These are phyloP conservation scores for Frankliniella intonsa DNA, from an alignment of 2,888 invertebrate species.

Conservation along the genomic window DNA sequence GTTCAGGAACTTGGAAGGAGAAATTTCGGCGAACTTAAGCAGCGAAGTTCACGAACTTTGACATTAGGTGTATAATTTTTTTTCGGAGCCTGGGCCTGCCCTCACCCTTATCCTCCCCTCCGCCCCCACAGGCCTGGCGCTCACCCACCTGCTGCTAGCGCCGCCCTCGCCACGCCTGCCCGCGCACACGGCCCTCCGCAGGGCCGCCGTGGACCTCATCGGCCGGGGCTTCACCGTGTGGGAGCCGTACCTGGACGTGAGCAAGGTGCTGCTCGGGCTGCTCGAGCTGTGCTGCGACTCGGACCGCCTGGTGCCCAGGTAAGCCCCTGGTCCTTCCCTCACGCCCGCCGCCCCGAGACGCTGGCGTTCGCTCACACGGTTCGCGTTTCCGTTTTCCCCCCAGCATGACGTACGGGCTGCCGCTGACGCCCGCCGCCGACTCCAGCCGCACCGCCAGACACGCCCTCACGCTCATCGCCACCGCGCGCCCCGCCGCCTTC, in stretches of 20 bases:
- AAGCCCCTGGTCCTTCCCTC: constrained; percentile 13
- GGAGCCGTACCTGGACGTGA: constrained; percentile 95
- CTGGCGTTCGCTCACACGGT: no score
- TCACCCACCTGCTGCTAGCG: constrained; percentile 86
- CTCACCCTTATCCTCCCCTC: neutral
- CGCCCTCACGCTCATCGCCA: constrained; percentile 92
- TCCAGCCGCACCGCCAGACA: constrained; percentile 96
- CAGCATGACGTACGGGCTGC: constrained; percentile 88
- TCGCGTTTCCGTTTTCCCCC: neutral
- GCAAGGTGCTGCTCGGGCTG: constrained; percentile 80
- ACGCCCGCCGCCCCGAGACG: no score
- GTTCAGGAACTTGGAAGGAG: no score
- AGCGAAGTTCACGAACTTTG: no score
- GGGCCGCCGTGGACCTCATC: constrained; percentile 95
- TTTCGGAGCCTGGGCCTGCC: no score
- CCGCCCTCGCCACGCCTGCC: constrained; percentile 81
- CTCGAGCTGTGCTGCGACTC: constrained; percentile 89
- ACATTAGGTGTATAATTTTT: no score
- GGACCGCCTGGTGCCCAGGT: constrained; percentile 80
- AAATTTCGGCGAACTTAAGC: no score
- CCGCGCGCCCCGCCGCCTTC: constrained; percentile 93
- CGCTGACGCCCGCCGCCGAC: constrained; percentile 91
- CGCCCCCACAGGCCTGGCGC: constrained; percentile 61
- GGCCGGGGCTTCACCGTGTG: constrained; percentile 97
- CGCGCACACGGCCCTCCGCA: constrained; percentile 83